Evolutionary conservation across 2,888 invertebrate genomes (phyloP).

Genomic region (Leucophenga montana): DNA sequence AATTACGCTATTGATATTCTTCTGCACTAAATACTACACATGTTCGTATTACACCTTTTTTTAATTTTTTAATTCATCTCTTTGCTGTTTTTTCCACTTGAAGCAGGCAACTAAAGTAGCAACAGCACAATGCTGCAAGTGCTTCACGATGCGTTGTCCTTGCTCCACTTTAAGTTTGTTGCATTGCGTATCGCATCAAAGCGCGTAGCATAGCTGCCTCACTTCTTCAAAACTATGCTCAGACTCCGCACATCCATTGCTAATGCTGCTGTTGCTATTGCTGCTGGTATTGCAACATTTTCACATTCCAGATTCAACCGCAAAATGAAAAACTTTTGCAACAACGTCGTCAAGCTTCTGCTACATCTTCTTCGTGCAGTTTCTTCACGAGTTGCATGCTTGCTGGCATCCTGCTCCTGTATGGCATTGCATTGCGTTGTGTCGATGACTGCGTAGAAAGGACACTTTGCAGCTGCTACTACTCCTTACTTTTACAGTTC

Average conservation of each 20-base stretch:
- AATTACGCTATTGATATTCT: too few relatives aligned
- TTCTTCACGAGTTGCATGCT: not conserved
- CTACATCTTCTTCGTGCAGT: not conserved
- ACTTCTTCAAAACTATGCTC: not conserved
- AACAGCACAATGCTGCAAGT: not conserved
- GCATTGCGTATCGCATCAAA: slow-evolving; percentile 22
- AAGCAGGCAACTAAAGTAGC: too few relatives aligned
- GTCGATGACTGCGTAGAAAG: not conserved
- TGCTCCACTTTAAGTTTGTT: slow-evolving; percentile 64
- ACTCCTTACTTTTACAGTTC: not conserved
- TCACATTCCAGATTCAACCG: slow-evolving; percentile 63
- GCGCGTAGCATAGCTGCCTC: not conserved
- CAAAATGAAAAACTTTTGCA: slow-evolving; percentile 61
- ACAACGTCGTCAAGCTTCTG: not conserved
- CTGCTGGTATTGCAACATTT: slow-evolving; percentile 53
- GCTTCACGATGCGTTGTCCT: slow-evolving; percentile 52
- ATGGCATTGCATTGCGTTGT: not conserved
- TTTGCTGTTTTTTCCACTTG: not conserved
- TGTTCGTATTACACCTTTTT: not conserved
- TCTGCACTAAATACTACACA: not conserved
- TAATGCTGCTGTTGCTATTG: too few relatives aligned
- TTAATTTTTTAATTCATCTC: not conserved
- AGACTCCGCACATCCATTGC: not conserved
- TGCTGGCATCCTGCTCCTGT: too few relatives aligned
- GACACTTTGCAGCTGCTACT: slow-evolving; percentile 4